Conservation (phyloP, 2,113 vertebrate genomes). For the Dromiciops gliroides region DNA sequence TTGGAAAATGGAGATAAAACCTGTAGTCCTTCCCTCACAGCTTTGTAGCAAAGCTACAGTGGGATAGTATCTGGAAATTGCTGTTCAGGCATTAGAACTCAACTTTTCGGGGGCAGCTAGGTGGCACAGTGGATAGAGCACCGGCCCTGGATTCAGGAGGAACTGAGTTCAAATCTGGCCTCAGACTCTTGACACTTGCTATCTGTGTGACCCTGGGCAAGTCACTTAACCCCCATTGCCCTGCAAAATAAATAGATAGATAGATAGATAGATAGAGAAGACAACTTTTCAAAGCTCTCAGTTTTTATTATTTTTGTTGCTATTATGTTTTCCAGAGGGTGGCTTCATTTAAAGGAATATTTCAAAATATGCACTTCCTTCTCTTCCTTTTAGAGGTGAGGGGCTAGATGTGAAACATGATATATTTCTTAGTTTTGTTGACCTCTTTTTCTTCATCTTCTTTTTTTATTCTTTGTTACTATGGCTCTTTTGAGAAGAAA, state of each 20-base stretch:
- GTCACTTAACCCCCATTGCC: too few species aligned
- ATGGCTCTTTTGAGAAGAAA: neutral
- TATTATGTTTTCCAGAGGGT: neutral
- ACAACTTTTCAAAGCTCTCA: neutral
- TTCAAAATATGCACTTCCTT: neutral
- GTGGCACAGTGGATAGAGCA: too few species aligned
- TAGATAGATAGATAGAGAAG: too few species aligned
- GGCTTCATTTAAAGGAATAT: neutral
- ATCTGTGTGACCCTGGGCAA: too few species aligned
- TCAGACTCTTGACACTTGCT: too few species aligned
- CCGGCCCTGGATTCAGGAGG: too few species aligned
- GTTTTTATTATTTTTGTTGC: neutral
- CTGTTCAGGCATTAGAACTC: neutral
- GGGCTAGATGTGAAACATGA: neutral
- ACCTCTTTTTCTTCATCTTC: neutral
- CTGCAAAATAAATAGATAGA: too few species aligned
- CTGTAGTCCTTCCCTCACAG: neutral
- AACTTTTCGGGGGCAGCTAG: too few species aligned
- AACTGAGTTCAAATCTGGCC: too few species aligned
- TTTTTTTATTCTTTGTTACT: neutral
- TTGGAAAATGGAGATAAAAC: neutral
- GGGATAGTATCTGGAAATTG: neutral
- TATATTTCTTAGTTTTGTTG: neutral
- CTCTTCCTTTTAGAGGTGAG: neutral
- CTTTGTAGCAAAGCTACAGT: neutral